Base-by-base conservation (phyloP, 1,140 invertebrate genomes). In the Zaprionus vittiger region DNA sequence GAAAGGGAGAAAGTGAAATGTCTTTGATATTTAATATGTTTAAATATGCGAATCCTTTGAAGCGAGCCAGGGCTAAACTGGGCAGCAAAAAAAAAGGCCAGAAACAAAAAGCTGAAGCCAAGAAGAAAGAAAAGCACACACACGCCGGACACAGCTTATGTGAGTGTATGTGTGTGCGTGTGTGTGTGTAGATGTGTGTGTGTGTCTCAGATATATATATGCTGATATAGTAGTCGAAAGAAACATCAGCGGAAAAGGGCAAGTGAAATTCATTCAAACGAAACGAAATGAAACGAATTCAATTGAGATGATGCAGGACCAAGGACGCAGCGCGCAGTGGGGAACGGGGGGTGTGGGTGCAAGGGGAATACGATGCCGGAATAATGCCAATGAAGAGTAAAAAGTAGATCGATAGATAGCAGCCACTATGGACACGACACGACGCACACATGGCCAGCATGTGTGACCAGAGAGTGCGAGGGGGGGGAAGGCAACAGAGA, bases 231-330 rank as follows among this genome's bases (percentile, higher is more conserved):
- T 79, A 81, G 72, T 62, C 28, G 59, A 24, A 56, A 49, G 62
- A 78, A 83, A 67, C 81, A 83, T 83, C 81, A 83, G 80, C 81
- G 41, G 41, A 83, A 83, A 83, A 83, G 83, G 72, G 80, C 80
- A 89, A 89, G 81, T 79, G 78, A 84, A 90, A 89, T 90, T 89
- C 84, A 89, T 89, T 89, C 85, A 89, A 89, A 89, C 84, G 84
- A 89, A 89, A 81, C 84, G 84, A 89, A 89, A 89, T 89, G 85
- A 89, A 89, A 89, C 84, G 84, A 89, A 89, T 89, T 89, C 84
- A 89, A 89, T 87, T 89, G 84, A 80, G 78, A 73, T 73, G 74
- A 80, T 68, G 77, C 49, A 67, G 17, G 54, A 62, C 60, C 60
- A 26, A 73, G 41, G 60, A 65, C 61, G 28, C 44, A n/a, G 44